phyloP scores from a whole-genome alignment of 2,888 invertebrate genomes.

The Crepidodera aurea region DNA sequence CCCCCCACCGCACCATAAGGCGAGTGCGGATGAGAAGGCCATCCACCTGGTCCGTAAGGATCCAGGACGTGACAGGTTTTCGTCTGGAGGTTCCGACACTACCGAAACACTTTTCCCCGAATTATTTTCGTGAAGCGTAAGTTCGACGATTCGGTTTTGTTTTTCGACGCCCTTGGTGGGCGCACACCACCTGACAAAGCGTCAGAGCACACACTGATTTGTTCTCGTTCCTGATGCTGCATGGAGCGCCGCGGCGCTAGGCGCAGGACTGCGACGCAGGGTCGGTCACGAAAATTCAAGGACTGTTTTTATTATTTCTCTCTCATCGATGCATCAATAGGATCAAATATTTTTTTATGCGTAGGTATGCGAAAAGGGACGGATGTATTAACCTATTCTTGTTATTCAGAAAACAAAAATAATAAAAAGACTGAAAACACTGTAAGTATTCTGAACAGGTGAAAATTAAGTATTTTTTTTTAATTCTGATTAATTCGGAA shows the following conservation, averaged over 20 bases:
- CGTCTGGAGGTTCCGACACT: neutral
- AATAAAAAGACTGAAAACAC: no score
- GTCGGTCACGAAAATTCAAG: slow-evolving; percentile 23
- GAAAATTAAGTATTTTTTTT: no score
- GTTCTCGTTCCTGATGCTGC: slow-evolving; percentile 38
- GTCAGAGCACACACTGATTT: slow-evolving; percentile 33
- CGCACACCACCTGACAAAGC: slow-evolving; percentile 31
- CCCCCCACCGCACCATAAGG: slow-evolving; percentile 52
- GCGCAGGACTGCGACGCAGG: slow-evolving; percentile 36
- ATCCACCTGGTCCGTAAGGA: slow-evolving; percentile 63
- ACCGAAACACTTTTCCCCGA: slow-evolving; percentile 22
- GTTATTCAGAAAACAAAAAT: neutral
- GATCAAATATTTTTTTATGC: slow-evolving; percentile 15
- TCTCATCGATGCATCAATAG: slow-evolving; percentile 21
- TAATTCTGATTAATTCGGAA: no score
- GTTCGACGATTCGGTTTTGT: slow-evolving; percentile 9
- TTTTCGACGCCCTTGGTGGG: slow-evolving; percentile 22
- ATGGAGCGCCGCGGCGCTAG: slow-evolving; percentile 45
- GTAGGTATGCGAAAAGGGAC: neutral
- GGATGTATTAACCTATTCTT: neutral
- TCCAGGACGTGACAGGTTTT: slow-evolving; percentile 57
- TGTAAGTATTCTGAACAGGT: no score
- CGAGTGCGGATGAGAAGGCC: slow-evolving; percentile 55
- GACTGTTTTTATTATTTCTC: slow-evolving; percentile 25
- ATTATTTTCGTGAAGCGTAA: no score